Percentiles rank a stretch among this genome's conserved stretches.
phyloP scores from a whole-genome alignment of 1,140 invertebrate genomes.

The Bombus consobrinus region DNA sequence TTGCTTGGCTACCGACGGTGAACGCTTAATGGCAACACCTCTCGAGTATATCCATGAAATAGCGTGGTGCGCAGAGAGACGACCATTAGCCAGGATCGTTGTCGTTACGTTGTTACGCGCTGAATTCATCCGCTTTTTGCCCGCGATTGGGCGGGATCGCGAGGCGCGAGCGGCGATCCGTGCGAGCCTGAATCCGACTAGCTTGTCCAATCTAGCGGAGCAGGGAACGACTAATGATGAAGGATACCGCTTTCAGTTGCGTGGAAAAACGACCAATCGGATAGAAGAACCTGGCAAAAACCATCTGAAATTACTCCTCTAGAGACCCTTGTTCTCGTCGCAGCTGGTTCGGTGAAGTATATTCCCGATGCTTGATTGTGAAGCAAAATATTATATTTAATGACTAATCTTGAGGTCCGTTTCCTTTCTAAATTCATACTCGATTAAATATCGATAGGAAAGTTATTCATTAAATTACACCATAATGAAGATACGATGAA shows the following conservation, averaged over 20 bases:
- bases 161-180: constrained; percentile 36
- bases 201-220: constrained; percentile 28
- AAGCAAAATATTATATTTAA: not conserved
- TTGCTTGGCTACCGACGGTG: not conserved
- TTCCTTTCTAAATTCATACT: not conserved
- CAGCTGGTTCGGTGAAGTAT: not conserved
- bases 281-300: constrained; percentile 38
- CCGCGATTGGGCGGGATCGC: constrained; percentile 39
- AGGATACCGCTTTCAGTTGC: constrained; percentile 47
- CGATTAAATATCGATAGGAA: not conserved
- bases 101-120: constrained; percentile 60
- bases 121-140: constrained; percentile 61
- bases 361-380: not conserved
- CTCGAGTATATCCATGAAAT: not conserved
- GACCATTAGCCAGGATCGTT: constrained; percentile 54
- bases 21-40: constrained; percentile 25
- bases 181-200: constrained; percentile 15
- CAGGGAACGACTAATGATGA: constrained; percentile 53
- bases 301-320: constrained; percentile 31
- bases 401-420: not conserved
- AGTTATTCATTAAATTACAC: not conserved
- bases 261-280: constrained; percentile 27
- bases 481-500: not conserved
- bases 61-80: constrained; percentile 9
- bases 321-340: not conserved